A percentile compares a stretch with the other conserved stretches of the same genome.
phyloP scores from a whole-genome alignment of 1,140 invertebrate species.

The Drosophila guanche region DNA sequence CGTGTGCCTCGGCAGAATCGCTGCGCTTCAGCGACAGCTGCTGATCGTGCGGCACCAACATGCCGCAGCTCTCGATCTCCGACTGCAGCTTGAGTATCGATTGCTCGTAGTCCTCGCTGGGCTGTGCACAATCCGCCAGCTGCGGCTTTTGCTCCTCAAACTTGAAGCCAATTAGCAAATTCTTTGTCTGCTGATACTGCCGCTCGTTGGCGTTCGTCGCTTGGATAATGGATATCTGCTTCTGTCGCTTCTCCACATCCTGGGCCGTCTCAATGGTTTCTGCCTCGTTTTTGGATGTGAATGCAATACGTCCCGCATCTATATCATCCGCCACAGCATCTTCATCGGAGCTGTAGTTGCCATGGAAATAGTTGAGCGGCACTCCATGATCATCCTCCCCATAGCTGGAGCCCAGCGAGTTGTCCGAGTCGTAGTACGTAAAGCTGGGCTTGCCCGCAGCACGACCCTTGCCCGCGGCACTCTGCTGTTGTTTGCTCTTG shows the following conservation, averaged over 20 bases:
- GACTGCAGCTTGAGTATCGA: slow-evolving; percentile 72
- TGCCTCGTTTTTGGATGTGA: slow-evolving; percentile 92
- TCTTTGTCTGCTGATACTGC: slow-evolving; percentile 79
- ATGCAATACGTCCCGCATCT: slow-evolving; percentile 87
- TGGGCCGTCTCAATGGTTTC: slow-evolving; percentile 89
- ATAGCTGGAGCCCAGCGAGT: slow-evolving; percentile 71
- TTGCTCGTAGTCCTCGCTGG: slow-evolving; percentile 60
- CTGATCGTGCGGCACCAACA: slow-evolving; percentile 64
- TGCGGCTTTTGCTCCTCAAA: slow-evolving; percentile 37
- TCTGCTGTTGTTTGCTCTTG: neutral
- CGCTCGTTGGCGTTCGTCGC: slow-evolving; percentile 82
- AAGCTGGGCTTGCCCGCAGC: slow-evolving; percentile 36
- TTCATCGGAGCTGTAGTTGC: slow-evolving; percentile 60
- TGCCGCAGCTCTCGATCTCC: slow-evolving; percentile 72
- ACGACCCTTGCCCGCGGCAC: slow-evolving; percentile 14
- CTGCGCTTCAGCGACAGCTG: slow-evolving; percentile 51
- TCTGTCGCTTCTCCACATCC: slow-evolving; percentile 78
- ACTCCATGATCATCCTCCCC: slow-evolving; percentile 55
- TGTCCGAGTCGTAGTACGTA: slow-evolving; percentile 74
- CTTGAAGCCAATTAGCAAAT: slow-evolving; percentile 74
- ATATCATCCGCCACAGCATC: slow-evolving; percentile 57
- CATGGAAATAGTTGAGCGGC: slow-evolving; percentile 17
- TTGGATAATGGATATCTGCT: slow-evolving; percentile 82
- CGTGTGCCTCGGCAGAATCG: neutral
- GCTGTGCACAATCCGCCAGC: slow-evolving; percentile 4